These are phyloP conservation scores for Apamea sordens DNA, from an alignment of 2,888 invertebrate species.

Conservation along the genomic window DNA sequence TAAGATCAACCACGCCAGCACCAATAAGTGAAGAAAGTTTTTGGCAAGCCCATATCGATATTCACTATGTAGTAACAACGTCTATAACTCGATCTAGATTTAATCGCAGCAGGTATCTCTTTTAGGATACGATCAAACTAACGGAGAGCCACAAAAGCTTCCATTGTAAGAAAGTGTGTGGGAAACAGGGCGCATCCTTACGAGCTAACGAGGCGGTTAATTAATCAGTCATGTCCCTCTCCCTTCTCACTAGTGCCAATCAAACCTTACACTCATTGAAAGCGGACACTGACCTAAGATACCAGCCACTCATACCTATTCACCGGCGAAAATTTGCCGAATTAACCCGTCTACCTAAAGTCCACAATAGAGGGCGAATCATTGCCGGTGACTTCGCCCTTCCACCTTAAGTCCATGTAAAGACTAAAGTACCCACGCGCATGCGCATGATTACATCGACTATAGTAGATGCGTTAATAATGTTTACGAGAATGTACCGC, in stretches of 20 bases:
- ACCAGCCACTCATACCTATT: not conserved
- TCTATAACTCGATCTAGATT: not conserved
- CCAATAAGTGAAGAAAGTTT: not conserved
- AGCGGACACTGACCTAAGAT: not conserved
- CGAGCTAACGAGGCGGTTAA: slow-evolving; percentile 56
- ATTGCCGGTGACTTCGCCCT: too few species aligned
- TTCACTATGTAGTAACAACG: not conserved
- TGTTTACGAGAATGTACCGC: slow-evolving; percentile 60
- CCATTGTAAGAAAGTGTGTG: slow-evolving; percentile 50
- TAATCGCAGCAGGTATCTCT: slow-evolving; percentile 13
- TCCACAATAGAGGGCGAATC: not conserved
- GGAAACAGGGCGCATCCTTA: slow-evolving; percentile 51
- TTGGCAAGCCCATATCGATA: not conserved
- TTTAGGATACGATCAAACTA: slow-evolving; percentile 30
- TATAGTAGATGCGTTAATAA: slow-evolving; percentile 52
- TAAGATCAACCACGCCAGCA: not conserved
- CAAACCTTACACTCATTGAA: slow-evolving; percentile 5
- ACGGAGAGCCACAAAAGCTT: slow-evolving; percentile 39
- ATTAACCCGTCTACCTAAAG: not conserved
- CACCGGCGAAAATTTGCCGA: not conserved
- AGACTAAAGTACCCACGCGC: slow-evolving; percentile 30
- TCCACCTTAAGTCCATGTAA: not conserved
- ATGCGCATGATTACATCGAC: slow-evolving; percentile 38
- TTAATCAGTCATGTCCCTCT: slow-evolving; percentile 53
- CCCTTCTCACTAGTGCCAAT: slow-evolving; percentile 18